phyloP scores from a whole-genome alignment of 2,888 invertebrate species.

The Aelia acuminata region DNA sequence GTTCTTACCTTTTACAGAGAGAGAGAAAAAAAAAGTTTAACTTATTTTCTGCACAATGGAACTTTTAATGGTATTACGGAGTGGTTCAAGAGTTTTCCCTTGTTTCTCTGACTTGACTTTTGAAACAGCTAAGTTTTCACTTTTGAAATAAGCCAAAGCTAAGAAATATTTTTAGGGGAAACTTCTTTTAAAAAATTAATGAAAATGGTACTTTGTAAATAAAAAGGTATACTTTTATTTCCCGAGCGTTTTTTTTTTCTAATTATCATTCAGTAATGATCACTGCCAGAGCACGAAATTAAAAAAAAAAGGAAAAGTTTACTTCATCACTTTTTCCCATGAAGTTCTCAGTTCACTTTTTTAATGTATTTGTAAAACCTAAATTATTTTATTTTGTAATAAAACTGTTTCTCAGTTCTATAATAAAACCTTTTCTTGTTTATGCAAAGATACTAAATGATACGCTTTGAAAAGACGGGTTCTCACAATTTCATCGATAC shows the following conservation, averaged over 20 bases:
- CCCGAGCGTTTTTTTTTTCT: background rate
- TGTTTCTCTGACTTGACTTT: constrained; percentile 28
- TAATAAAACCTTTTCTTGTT: too few species aligned
- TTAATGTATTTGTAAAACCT: too few species aligned
- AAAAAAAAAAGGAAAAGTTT: too few species aligned
- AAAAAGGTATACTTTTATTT: background rate
- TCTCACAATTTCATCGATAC: too few species aligned
- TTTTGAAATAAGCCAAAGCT: background rate
- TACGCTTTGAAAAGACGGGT: too few species aligned
- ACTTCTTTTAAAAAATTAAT: constrained; percentile 5
- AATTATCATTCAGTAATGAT: background rate
- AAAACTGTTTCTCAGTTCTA: too few species aligned
- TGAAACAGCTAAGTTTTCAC: background rate
- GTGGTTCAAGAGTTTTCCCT: constrained; percentile 36
- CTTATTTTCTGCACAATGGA: constrained; percentile 45
- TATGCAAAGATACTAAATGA: too few species aligned
- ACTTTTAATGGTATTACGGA: constrained; percentile 42
- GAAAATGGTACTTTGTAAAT: background rate
- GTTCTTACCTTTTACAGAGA: constrained; percentile 39
- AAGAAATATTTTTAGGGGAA: background rate
- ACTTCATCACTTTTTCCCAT: too few species aligned
- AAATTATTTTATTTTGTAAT: too few species aligned
- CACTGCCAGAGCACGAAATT: too few species aligned
- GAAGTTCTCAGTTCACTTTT: too few species aligned
- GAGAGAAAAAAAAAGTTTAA: constrained; percentile 18